Evolutionary conservation across 2,113 vertebrate genomes (phyloP), one percentile per base, ranked within the genome.

Genomic region (Lota lota): DNA sequence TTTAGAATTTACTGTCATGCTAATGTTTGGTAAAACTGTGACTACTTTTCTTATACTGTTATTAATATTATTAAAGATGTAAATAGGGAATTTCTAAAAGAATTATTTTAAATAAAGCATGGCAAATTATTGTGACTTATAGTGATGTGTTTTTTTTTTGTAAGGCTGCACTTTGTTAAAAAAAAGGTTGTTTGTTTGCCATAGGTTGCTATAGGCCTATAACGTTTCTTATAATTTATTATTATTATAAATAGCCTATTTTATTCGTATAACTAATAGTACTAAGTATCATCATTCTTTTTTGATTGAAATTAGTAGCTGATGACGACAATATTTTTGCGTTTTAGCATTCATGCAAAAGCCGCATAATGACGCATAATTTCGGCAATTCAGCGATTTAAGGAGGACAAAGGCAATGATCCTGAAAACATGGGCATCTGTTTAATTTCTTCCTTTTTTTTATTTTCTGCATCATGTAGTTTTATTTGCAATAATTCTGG

Each of bases 41-140:
- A 91, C 87, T 83, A 83, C 86, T 92, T 92, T 92, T 90, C 80
- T 84, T 90, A 88, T 84, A 86, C 84, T 87, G 86, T 89, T 87
- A 89, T 90, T 91, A 85, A 89, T 92, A 90, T 92, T 91, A 91
- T 91, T 89, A 79, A 81, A 85, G 59, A 89, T 92, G 91, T 91
- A 92, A 82, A 93, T 93, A 91, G 78, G 73, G 85, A 85, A 88
- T 93, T 93, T 93, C 86, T 92, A 92, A 91, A 47, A 91, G 83
- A 92, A 92, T 87, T 93, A 93, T 93, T 93, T 92, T 92, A 93
- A 93, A 92, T 92, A 93, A 93, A 93, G 92, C 92, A 93, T 93
- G 92, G 79, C 68, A 87, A 87, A 81, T 47, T 8, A 47, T 47
- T 47, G 40, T 12, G 8, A 14, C 40, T 47, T 11, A 10, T 2